phyloP scores from a whole-genome alignment of 2,797 vertebrate species.

The Pseudopleuronectes americanus region DNA sequence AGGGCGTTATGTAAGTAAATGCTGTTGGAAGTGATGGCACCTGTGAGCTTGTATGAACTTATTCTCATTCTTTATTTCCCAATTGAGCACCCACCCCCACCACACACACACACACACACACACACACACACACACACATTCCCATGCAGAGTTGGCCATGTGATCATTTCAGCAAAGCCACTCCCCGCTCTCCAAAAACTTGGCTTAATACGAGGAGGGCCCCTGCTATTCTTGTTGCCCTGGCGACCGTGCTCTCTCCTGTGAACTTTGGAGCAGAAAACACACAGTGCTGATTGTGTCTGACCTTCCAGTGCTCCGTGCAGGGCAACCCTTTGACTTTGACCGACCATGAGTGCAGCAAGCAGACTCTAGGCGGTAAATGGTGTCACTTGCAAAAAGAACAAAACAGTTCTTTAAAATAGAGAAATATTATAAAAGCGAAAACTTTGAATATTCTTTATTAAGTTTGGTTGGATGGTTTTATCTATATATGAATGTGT shows the following conservation, averaged over 20 bases:
- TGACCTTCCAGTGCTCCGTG: conserved; percentile 65
- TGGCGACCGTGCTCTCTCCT: conserved; percentile 71
- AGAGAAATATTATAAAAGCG: not conserved
- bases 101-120: conserved; percentile 16
- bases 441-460: accelerated
- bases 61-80: conserved; percentile 43
- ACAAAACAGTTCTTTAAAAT: not conserved
- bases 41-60: conserved; percentile 20
- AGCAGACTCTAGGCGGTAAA: not conserved
- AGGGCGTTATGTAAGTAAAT: conserved; percentile 23
- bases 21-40: conserved; percentile 7
- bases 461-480: not conserved
- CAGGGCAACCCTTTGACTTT: conserved; percentile 64
- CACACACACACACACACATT: conserved; percentile 13
- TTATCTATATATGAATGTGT: not conserved
- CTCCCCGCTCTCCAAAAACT: conserved; percentile 67
- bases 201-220: conserved; percentile 69
- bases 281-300: conserved; percentile 73
- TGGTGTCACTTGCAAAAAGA: too few relatives aligned
- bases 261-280: conserved; percentile 81
- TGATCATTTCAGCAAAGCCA: conserved; percentile 56
- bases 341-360: conserved; percentile 7
- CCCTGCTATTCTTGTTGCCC: conserved; percentile 68
- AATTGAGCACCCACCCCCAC: conserved; percentile 19
- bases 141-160: conserved; percentile 23